Percentiles rank a stretch among this genome's conserved stretches.
Evolutionary conservation across 2,888 invertebrate species (phyloP).

Genomic region (Agonopterix arenella): DNA sequence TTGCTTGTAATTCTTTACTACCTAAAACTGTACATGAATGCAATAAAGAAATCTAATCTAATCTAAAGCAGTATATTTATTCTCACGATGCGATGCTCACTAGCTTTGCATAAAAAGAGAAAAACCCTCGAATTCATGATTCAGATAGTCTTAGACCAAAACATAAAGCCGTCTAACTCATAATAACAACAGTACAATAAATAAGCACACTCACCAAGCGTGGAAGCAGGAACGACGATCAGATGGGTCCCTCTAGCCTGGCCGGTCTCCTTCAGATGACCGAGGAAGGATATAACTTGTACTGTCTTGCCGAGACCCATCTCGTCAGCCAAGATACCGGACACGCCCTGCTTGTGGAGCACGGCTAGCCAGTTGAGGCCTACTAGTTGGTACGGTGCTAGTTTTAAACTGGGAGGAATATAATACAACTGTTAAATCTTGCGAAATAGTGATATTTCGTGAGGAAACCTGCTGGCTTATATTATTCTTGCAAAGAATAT

Average conservation of each 20-base stretch:
- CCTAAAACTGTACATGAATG: too few relatives aligned
- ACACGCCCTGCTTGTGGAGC: slow-evolving; percentile 91
- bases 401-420: slow-evolving; percentile 75
- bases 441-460: background rate
- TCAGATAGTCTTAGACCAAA: too few relatives aligned
- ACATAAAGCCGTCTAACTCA: too few relatives aligned
- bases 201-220: slow-evolving; percentile 80
- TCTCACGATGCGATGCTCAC: too few relatives aligned
- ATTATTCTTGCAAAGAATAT: too few relatives aligned
- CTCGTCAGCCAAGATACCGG: slow-evolving; percentile 97
- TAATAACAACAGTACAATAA: too few relatives aligned
- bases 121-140: too few relatives aligned
- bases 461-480: too few relatives aligned
- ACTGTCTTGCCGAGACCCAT: slow-evolving; percentile 98
- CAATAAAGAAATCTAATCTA: too few relatives aligned
- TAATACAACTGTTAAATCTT: background rate
- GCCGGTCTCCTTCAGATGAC: slow-evolving; percentile 89
- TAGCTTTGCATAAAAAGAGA: too few relatives aligned
- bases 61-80: too few relatives aligned
- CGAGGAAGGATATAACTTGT: slow-evolving; percentile 94
- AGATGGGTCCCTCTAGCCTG: slow-evolving; percentile 88
- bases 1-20: too few relatives aligned
- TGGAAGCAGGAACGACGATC: slow-evolving; percentile 97
- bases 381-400: slow-evolving; percentile 92
- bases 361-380: slow-evolving; percentile 96